Conservation (phyloP, 2,113 vertebrate genomes). For the Rhynchomys soricoides region DNA sequence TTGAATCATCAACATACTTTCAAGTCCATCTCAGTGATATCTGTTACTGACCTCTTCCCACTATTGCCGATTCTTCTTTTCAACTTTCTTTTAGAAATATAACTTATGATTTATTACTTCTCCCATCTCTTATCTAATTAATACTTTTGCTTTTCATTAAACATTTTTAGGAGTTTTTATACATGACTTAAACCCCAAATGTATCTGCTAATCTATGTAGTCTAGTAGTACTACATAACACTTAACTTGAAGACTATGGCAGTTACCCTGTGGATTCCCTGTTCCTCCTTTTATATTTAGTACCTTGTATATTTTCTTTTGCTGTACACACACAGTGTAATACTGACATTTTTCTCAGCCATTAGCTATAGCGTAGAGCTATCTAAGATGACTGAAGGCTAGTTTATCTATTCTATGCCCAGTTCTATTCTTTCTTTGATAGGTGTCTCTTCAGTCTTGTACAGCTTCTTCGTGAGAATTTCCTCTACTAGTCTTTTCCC, state of each 20-base stretch:
- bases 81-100: background rate
- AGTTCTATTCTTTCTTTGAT: background rate
- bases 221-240: background rate
- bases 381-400: background rate
- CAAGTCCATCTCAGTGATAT: background rate
- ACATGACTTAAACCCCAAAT: background rate
- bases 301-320: background rate
- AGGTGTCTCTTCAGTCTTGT: background rate
- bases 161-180: background rate
- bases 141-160: background rate
- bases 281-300: background rate
- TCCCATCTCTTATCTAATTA: background rate
- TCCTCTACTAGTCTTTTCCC: background rate
- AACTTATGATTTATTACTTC: background rate
- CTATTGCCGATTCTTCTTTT: background rate
- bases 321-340: background rate
- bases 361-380: background rate
- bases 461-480: background rate
- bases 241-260: background rate
- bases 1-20: background rate
- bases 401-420: background rate
- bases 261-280: background rate
- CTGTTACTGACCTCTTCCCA: conserved; percentile 1
- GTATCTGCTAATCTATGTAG: background rate
- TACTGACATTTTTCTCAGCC: background rate